A percentile compares a stretch with the other conserved stretches of the same genome.
Evolutionary conservation across 2,888 invertebrate species (phyloP).

Genomic region (Aleiodes alternator): DNA sequence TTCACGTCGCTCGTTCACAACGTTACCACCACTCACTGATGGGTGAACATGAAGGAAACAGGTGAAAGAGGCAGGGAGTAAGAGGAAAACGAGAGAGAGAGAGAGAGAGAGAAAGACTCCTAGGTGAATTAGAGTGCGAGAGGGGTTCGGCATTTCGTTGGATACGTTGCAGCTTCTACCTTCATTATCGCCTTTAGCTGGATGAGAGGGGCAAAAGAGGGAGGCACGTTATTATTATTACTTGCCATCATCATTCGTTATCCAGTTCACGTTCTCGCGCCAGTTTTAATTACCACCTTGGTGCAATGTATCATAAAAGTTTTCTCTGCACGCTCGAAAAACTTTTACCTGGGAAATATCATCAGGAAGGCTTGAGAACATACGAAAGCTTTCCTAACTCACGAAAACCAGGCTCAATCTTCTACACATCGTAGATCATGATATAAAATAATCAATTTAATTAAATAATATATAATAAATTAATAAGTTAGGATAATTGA

Average conservation of each 20-base stretch:
- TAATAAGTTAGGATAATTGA: no score
- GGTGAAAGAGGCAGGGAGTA: background rate
- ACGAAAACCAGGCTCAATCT: slow-evolving; percentile 8
- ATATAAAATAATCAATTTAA: slow-evolving; percentile 2
- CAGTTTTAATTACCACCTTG: slow-evolving; percentile 63
- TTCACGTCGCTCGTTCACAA: slow-evolving; percentile 25
- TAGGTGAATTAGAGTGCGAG: slow-evolving; percentile 12
- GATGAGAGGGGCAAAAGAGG: background rate
- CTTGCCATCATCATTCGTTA: slow-evolving; percentile 58
- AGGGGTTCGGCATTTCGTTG: slow-evolving; percentile 28
- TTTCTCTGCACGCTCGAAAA: slow-evolving; percentile 53
- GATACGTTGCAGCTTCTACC: slow-evolving; percentile 50
- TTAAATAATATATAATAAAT: background rate
- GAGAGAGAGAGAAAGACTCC: no score
- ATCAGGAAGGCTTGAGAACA: slow-evolving; percentile 10
- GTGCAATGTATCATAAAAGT: slow-evolving; percentile 64
- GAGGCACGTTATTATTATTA: slow-evolving; percentile 54
- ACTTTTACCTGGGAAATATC: slow-evolving; percentile 38
- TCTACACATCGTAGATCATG: slow-evolving; percentile 25
- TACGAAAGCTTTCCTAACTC: slow-evolving; percentile 1
- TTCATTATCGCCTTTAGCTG: slow-evolving; percentile 53
- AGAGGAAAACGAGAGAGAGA: no score
- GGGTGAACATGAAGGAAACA: slow-evolving; percentile 23
- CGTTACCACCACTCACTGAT: slow-evolving; percentile 15
- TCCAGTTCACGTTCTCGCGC: slow-evolving; percentile 59